Evolutionary conservation across 2,888 invertebrate genomes (phyloP).

Genomic region (Drosophila mulleri): DNA sequence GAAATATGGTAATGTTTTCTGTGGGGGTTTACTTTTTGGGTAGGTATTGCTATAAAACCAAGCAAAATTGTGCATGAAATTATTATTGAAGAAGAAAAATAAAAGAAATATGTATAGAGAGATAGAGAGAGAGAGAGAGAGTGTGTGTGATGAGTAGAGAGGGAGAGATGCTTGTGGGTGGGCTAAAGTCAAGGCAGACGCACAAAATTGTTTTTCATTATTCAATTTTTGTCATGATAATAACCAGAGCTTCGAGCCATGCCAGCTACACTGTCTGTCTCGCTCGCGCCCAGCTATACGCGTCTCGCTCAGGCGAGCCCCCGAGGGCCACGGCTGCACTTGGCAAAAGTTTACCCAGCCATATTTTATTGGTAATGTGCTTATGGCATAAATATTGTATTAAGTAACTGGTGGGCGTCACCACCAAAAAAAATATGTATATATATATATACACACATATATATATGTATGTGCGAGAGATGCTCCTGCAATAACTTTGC

Average conservation of each 20-base stretch:
- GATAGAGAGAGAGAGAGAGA: not conserved
- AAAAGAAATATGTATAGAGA: not conserved
- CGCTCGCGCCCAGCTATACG: conserved; percentile 18
- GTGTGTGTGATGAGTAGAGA: no score
- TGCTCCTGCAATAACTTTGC: conserved; percentile 23
- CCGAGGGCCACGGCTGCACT: conserved; percentile 37
- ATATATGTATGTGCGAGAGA: not conserved
- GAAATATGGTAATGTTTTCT: conserved; percentile 62
- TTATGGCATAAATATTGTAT: conserved; percentile 81
- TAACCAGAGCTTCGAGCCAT: conserved; percentile 42
- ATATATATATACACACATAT: not conserved
- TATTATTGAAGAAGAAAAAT: conserved; percentile 48
- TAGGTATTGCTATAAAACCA: conserved; percentile 64
- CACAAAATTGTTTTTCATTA: conserved; percentile 82
- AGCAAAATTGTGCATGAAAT: conserved; percentile 80
- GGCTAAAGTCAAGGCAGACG: conserved; percentile 56
- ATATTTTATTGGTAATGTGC: conserved; percentile 82
- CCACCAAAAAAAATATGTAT: conserved; percentile 54
- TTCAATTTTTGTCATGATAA: conserved; percentile 78
- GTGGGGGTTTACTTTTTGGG: conserved; percentile 5
- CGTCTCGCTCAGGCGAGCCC: conserved; percentile 34
- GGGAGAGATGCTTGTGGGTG: not conserved
- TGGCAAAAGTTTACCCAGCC: conserved; percentile 70
- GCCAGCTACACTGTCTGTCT: conserved; percentile 27
- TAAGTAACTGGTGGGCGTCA: conserved; percentile 83